Base-by-base conservation (phyloP, 1,140 invertebrate species). In the Drosophila ananassae region DNA sequence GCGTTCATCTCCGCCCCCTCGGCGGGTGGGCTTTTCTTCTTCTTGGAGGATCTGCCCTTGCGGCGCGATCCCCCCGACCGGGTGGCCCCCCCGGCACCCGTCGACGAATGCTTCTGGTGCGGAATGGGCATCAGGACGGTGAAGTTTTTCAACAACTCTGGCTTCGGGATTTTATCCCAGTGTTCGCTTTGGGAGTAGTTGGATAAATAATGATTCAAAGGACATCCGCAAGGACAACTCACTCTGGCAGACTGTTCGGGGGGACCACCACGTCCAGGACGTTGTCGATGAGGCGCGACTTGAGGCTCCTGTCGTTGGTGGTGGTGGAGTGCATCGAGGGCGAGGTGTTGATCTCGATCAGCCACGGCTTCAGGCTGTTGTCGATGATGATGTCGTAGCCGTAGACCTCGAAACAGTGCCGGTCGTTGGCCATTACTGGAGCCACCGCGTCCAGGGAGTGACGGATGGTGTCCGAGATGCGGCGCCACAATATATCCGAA, bases 261-360 rank as follows among this genome's bases (percentile, higher is more conserved):
- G 98, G 97, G 13, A 99, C 90, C 0, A 99, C 96, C 37, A 99
- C 95, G 21, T 97, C 97, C 53, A 99, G 93, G 58, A 98, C 97
- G 92, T 99, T 98, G 89, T 98, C 97, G 64, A 99, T 98, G 5
- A 99, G 92, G 93, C 98, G 98, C 77, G 98, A 97, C 91, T 99
- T 99, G 73, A 99, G 94, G 79, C 98, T 98, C 79, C 98, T 93
- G 92, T 99, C 98, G 91, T 97, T 98, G 0, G 97, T 96, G 0
- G 98, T 99, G 5, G 98, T 99, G 3, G 98, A 98, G 6, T 97
- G 97, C 21, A 99, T 92, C 0, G 98, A 98, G 0, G 98, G 98
- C 0, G 98, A 99, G 1, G 98, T 97, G 90, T 99, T 99, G 84
- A 96, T 96, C 93, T 98, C 97, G 2, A 98, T 93, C 3, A 98